These are phyloP conservation scores for Prionailurus bengalensis DNA, from an alignment of 2,113 vertebrate genomes.

Conservation along the genomic window DNA sequence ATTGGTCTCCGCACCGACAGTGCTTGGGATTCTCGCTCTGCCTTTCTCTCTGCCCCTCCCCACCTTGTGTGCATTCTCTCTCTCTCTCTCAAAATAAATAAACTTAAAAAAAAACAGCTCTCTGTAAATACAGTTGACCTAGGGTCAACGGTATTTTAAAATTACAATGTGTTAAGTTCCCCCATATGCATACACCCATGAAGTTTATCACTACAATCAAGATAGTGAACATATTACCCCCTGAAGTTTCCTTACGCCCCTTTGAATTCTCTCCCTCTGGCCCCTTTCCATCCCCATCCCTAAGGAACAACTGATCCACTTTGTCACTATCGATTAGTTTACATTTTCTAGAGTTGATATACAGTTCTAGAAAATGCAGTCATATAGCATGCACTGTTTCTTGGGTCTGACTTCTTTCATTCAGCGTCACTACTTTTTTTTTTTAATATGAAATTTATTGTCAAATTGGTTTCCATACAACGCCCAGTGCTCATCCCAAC, in stretches of 20 bases:
- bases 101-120: too few species aligned
- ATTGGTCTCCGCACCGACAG: too few species aligned
- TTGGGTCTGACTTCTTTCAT: neutral
- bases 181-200: neutral
- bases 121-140: neutral
- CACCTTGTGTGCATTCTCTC: too few species aligned
- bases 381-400: neutral
- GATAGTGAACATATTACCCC: neutral
- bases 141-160: neutral
- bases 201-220: neutral
- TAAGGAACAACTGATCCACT: neutral
- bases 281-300: neutral
- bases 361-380: neutral
- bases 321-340: neutral
- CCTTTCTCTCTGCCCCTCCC: too few species aligned
- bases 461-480: too few species aligned
- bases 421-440: neutral
- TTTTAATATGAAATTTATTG: too few species aligned
- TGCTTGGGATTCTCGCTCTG: too few species aligned
- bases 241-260: neutral
- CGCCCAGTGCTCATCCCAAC: too few species aligned
- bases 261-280: neutral
- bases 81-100: too few species aligned
- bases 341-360: neutral
- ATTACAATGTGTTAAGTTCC: neutral